These are phyloP conservation scores for Adelognathus sp. DNA, from an alignment of 2,888 invertebrate genomes.

Conservation along the genomic window DNA sequence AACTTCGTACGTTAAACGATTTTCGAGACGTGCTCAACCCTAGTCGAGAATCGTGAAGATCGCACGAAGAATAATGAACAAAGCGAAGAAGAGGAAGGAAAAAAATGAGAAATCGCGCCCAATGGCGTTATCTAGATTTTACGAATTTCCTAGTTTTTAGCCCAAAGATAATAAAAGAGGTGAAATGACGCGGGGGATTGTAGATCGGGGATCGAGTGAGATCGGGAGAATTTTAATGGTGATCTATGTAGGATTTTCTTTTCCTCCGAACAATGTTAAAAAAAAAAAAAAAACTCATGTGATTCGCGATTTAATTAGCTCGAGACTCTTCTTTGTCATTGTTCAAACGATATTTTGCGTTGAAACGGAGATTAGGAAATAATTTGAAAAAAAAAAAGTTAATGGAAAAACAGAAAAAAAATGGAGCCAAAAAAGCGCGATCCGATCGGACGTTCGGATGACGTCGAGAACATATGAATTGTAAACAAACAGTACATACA, in stretches of 20 bases:
- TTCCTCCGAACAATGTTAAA: constrained; percentile 38
- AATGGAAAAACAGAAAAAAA: not conserved
- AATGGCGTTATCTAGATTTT: constrained; percentile 53
- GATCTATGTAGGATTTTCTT: constrained; percentile 43
- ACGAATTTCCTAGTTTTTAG: constrained; percentile 59
- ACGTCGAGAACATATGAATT: constrained; percentile 10
- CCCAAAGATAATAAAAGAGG: constrained; percentile 43
- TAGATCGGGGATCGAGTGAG: not conserved
- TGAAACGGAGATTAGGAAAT: too few species aligned
- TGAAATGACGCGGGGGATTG: not conserved
- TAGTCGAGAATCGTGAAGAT: constrained; percentile 55
- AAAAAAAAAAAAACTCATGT: constrained; percentile 65
- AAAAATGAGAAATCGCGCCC: constrained; percentile 12
- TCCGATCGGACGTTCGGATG: not conserved
- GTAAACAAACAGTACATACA: not conserved
- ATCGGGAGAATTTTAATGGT: constrained; percentile 11
- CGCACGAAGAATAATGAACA: constrained; percentile 39
- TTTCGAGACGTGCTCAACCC: constrained; percentile 54
- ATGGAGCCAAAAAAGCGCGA: not conserved
- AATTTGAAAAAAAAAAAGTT: not conserved
- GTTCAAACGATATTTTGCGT: constrained; percentile 47
- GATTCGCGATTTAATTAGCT: constrained; percentile 52
- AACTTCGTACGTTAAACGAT: constrained; percentile 47
- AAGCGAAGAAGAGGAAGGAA: not conserved
- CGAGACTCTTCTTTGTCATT: constrained; percentile 43